Percentiles rank a stretch among this genome's conserved stretches.
Evolutionary conservation across 2,888 invertebrate genomes (phyloP).

Genomic region (Litoditis marina): DNA sequence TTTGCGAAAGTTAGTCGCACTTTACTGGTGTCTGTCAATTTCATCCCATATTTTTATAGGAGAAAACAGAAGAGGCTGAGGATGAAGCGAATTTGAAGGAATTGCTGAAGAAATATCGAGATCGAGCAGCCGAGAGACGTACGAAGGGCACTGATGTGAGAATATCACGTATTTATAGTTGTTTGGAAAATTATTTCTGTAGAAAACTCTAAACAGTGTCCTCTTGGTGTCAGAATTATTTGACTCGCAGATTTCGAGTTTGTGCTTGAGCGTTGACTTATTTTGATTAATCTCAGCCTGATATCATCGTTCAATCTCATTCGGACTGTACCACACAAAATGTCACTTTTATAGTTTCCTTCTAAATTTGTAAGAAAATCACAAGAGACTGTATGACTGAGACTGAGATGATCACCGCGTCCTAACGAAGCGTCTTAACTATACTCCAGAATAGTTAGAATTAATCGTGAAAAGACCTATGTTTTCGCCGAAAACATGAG

Average conservation of each 20-base stretch:
- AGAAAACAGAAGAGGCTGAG: conserved; percentile 50
- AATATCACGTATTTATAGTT: too few relatives aligned
- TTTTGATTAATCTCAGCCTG: too few relatives aligned
- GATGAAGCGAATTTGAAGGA: conserved; percentile 51
- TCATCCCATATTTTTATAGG: conserved; percentile 15
- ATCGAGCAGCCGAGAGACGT: conserved; percentile 62
- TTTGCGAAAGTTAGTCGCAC: too few relatives aligned
- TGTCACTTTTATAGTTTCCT: not conserved
- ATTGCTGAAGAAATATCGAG: conserved; percentile 61
- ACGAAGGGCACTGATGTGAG: conserved; percentile 48
- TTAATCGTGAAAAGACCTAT: not conserved
- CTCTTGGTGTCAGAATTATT: not conserved
- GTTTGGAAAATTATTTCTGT: too few relatives aligned
- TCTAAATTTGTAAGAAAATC: not conserved
- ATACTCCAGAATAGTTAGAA: not conserved
- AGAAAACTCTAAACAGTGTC: too few relatives aligned
- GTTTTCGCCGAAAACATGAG: too few relatives aligned
- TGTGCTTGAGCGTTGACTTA: not conserved
- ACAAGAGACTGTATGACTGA: too few relatives aligned
- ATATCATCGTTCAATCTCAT: too few relatives aligned
- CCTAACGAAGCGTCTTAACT: too few relatives aligned
- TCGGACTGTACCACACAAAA: too few relatives aligned
- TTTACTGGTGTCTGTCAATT: too few relatives aligned
- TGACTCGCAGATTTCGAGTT: not conserved
- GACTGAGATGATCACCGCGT: too few relatives aligned